A percentile compares a stretch with the other conserved stretches of the same genome.
Conservation (phyloP, 1,140 invertebrate species). For the Micrasema minimum region DNA sequence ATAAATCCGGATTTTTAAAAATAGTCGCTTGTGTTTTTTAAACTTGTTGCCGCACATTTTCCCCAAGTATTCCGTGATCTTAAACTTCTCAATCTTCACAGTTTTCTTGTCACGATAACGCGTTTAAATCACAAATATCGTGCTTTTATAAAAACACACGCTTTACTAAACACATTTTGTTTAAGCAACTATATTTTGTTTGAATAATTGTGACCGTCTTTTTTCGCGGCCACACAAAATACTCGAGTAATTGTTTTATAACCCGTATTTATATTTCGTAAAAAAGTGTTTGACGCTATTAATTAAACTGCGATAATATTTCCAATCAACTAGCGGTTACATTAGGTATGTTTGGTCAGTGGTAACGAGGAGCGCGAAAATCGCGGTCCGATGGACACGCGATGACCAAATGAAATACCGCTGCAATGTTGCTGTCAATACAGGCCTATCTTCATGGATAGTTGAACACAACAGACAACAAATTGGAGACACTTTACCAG, state of each 20-base stretch:
- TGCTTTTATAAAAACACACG: no score
- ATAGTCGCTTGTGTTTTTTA: slow-evolving; percentile 3
- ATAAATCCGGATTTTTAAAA: not conserved
- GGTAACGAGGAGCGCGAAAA: not conserved
- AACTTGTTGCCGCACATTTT: slow-evolving; percentile 16
- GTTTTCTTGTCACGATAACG: no score
- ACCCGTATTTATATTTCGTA: no score
- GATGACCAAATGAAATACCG: slow-evolving; percentile 20
- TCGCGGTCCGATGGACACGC: slow-evolving; percentile 7
- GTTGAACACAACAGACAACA: not conserved
- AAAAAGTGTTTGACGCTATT: no score
- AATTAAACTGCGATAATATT: not conserved
- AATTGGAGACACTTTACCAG: slow-evolving; percentile 8
- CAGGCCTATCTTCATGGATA: slow-evolving; percentile 12
- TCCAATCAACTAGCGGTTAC: not conserved
- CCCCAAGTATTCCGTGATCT: no score
- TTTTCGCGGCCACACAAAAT: no score
- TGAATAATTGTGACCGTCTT: no score
- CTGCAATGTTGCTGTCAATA: slow-evolving; percentile 15
- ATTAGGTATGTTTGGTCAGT: not conserved
- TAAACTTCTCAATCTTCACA: no score
- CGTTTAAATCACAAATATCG: no score
- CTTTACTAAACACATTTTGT: no score
- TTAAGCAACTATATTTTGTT: no score
- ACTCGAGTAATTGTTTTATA: no score